Evolutionary conservation across 2,888 invertebrate species (phyloP), one percentile per base, ranked within the genome.

Genomic region (Hypercompe scribonia): DNA sequence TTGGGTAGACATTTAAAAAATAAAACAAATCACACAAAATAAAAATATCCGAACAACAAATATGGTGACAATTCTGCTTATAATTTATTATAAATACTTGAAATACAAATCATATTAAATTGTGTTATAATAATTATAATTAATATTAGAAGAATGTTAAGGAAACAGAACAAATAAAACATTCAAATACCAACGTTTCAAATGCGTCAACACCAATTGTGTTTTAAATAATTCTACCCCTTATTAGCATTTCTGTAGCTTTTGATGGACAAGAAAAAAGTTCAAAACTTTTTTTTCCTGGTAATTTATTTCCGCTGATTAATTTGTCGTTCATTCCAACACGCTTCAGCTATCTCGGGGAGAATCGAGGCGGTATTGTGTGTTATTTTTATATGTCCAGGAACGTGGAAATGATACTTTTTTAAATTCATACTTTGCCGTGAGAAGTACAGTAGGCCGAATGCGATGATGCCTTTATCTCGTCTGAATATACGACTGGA

Each of bases 261-360:
- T 42, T 31, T 42, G 39, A 36, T 24, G 36, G 61, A 69, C 63
- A 75, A 67, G 31, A 50, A 70, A 68, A 75, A 71, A 61, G 24
- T 72, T 54, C 11, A 31, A 66, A 46, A 70, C 31, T 58, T 31
- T 46, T 50, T 34, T 66, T 65, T n/a, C 15, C 39, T 54, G 2
- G 36, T 63, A 54, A 28, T 31, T 54, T 34, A 31, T 24, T 54
- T 65, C 70, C 58, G 39, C 36, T 76, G 72, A 81, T 82, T 82
- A 81, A 82, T 81, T 79, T 34, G 34, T 69, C 42, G 3, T 36
- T 21, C 66, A 58, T 71, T 81, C 50, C 54, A 46, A 13, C 34
- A 71, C 61, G 70, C 65, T 64, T 70, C 46, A 28, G 13, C 28
- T 28, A 18, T 18, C 68, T 42, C 33, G n/a, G 67, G 61, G 24